Evolutionary conservation across 2,888 invertebrate genomes (phyloP), one percentile per base, ranked within the genome.

Genomic region (Nomada hirtipes): DNA sequence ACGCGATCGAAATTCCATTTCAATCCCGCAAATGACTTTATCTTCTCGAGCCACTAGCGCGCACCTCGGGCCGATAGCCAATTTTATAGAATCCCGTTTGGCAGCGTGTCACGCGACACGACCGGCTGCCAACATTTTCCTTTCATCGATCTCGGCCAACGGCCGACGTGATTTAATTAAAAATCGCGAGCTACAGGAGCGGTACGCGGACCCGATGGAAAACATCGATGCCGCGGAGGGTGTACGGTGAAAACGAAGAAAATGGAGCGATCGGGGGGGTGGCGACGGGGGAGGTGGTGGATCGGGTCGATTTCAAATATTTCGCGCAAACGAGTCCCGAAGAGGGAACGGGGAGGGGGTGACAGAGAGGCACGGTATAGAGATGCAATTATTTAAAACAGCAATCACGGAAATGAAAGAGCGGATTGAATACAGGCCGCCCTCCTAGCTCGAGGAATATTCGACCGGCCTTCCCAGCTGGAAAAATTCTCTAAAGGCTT

Each of bases 401-500:
- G 90, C 92, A 92, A 93, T 93, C 92, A 91, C 87, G 89, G 88
- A 92, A 92, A 92, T 93, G 92, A 93, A 92, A 93, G 92, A 90
- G 91, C 80, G 88, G 88, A 87, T 88, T 88, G 88, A 85, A 88
- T 86, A 89, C 88, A 79, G 76, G 63, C 65, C 53, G 72, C 74
- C 63, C 77, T 70, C 64, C 59, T 59, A 23, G 44, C 61, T 53
- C 70, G 82, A 77, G 70, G 61, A 84, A 90, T 89, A 90, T 90
- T 89, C 87, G 87, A 82, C 59, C 72, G 88, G 87, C 64, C 87
- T 92, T 91, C 86, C 91, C 92, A 91, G 89, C 90, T 90, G 91
- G 91, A 93, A 93, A 92, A 92, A 91, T 89, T 90, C 91, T 92
- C 89, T 89, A 92, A 92, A 92, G 91, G 89, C 85, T 88, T 89